A percentile compares a stretch with the other conserved stretches of the same genome.
Evolutionary conservation across 2,797 vertebrate genomes (phyloP).

Genomic region (Rhynchonycteris naso): DNA sequence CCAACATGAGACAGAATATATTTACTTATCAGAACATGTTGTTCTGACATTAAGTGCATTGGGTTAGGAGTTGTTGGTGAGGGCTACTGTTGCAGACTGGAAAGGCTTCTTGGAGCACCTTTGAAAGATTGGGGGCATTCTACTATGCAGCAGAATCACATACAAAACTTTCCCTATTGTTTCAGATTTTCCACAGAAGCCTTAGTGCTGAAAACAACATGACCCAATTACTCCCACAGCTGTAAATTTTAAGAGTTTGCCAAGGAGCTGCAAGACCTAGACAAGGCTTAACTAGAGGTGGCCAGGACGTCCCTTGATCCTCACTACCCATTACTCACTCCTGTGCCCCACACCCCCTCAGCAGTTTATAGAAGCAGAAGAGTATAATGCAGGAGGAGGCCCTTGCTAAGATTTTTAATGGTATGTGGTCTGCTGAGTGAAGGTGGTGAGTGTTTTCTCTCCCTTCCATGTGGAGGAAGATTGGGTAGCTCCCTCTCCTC

Average conservation of each 20-base stretch:
- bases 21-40: constrained; percentile 61
- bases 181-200: constrained; percentile 26
- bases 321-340: background rate
- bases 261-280: background rate
- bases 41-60: constrained; percentile 51
- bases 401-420: background rate
- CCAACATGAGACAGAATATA: constrained; percentile 70
- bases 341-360: background rate
- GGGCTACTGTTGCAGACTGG: background rate
- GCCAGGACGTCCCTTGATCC: accelerated
- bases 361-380: background rate
- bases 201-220: constrained; percentile 7
- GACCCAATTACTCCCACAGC: background rate
- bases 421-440: background rate
- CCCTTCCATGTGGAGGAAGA: background rate
- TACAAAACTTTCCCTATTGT: constrained; percentile 9
- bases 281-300: background rate
- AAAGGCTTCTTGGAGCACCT: background rate
- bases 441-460: background rate
- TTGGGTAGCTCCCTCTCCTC: background rate
- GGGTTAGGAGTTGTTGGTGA: background rate
- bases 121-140: constrained; percentile 4
- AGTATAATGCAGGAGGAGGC: background rate
- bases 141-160: background rate
- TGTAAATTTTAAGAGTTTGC: background rate